Conservation (phyloP, 2,888 invertebrate genomes). For the Clepsis dumicolana region DNA sequence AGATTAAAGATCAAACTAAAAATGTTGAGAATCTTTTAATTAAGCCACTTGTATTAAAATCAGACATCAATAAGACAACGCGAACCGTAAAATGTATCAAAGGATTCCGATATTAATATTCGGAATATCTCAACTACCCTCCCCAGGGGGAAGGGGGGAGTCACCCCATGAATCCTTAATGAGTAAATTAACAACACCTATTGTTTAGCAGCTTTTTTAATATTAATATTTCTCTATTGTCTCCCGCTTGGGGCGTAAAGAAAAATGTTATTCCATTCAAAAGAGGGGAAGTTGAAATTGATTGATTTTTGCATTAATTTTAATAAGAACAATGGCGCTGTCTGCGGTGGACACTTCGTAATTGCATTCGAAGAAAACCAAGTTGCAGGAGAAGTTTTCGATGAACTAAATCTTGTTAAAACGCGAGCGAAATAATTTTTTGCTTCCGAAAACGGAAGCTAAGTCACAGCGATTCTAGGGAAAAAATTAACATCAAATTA, state of each 20-base stretch:
- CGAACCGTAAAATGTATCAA: constrained; percentile 53
- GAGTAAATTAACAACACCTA: constrained; percentile 85
- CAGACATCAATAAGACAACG: constrained; percentile 46
- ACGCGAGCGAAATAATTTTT: constrained; percentile 36
- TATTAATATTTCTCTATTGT: constrained; percentile 83
- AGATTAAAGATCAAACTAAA: constrained; percentile 37
- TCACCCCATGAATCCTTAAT: constrained; percentile 83
- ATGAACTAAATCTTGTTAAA: constrained; percentile 45
- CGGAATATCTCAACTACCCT: constrained; percentile 55
- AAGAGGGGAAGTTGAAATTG: constrained; percentile 68
- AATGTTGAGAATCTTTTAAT: constrained; percentile 36
- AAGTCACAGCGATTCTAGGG: constrained; percentile 26
- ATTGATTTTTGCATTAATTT: constrained; percentile 85
- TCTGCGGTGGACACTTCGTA: constrained; percentile 73
- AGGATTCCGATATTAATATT: constrained; percentile 58
- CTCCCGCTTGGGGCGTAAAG: constrained; percentile 60
- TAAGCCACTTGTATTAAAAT: constrained; percentile 40
- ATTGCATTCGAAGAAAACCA: constrained; percentile 63
- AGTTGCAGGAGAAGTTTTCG: constrained; percentile 45
- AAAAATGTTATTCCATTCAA: constrained; percentile 60
- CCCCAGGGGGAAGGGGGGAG: constrained; percentile 39
- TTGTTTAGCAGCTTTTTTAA: constrained; percentile 81
- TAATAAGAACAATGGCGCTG: constrained; percentile 79
- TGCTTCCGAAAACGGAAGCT: constrained; percentile 25
- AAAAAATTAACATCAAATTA: constrained; percentile 28